These are phyloP conservation scores for Xerus rutilus DNA, from an alignment of 2,797 vertebrate genomes.

Conservation along the genomic window DNA sequence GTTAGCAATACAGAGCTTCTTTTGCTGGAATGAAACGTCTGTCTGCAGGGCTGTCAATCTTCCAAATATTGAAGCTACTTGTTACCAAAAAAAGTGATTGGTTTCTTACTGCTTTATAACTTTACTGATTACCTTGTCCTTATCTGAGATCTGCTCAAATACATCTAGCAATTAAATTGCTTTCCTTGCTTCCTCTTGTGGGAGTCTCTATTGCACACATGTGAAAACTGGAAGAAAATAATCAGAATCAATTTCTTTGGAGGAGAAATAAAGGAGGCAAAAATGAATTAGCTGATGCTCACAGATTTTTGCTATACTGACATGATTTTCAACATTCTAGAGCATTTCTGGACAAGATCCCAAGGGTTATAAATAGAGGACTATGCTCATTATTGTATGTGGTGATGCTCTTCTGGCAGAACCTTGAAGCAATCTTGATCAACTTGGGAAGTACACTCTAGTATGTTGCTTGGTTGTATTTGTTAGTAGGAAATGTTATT, in stretches of 20 bases:
- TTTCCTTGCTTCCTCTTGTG: neutral
- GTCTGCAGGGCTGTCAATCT: neutral
- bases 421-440: neutral
- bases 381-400: neutral
- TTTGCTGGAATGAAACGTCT: neutral
- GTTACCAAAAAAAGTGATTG: neutral
- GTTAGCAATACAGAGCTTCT: neutral
- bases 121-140: slow-evolving; percentile 15
- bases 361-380: slow-evolving; percentile 1
- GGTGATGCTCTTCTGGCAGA: slow-evolving; percentile 5
- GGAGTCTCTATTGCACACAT: neutral
- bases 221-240: slow-evolving; percentile 50
- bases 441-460: slow-evolving; percentile 20
- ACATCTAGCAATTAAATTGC: slow-evolving; percentile 21
- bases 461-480: neutral
- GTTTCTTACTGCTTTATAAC: slow-evolving; percentile 38
- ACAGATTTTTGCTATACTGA: neutral
- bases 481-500: neutral
- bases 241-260: neutral
- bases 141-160: slow-evolving; percentile 46
- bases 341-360: slow-evolving; percentile 51
- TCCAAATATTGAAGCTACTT: slow-evolving; percentile 44
- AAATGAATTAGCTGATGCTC: neutral
- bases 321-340: slow-evolving; percentile 34
- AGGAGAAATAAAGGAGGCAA: neutral